These are phyloP conservation scores for Eulemur rubriventer DNA, from an alignment of 2,797 vertebrate species.

Conservation along the genomic window DNA sequence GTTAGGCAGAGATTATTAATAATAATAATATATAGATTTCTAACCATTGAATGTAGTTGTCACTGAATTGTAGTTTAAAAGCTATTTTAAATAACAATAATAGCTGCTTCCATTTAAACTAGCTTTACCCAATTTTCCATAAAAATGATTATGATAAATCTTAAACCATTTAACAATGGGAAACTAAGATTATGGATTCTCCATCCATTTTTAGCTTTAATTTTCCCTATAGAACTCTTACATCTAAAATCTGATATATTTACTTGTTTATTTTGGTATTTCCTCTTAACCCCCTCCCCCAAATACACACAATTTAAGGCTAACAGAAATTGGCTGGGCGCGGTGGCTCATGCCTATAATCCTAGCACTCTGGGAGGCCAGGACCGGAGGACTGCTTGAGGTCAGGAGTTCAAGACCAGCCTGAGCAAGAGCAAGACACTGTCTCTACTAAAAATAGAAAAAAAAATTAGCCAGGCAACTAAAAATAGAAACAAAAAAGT, in stretches of 20 bases:
- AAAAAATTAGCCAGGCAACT: no score
- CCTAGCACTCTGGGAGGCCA: no score
- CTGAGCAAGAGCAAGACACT: no score
- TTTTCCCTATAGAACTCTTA: neutral
- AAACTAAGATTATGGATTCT: neutral
- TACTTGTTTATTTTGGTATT: neutral
- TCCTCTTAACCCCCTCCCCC: neutral
- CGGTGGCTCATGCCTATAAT: no score
- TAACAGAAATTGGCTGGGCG: neutral
- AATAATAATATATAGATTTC: neutral
- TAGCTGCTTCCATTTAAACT: neutral
- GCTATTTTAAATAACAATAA: neutral
- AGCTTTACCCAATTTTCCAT: constrained; percentile 7
- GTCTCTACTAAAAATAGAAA: no score
- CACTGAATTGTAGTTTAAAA: neutral
- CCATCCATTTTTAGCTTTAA: neutral
- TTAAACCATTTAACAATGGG: neutral
- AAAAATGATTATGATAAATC: neutral
- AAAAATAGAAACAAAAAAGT: no score
- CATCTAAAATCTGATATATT: constrained; percentile 9
- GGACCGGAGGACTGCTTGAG: no score
- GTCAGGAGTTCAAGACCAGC: no score
- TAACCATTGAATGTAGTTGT: neutral
- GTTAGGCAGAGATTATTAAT: neutral
- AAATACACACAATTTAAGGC: neutral